Percentiles rank a stretch among this genome's conserved stretches.
phyloP scores from a whole-genome alignment of 2,888 invertebrate species.

The Liopterus haemorrhoidalis region DNA sequence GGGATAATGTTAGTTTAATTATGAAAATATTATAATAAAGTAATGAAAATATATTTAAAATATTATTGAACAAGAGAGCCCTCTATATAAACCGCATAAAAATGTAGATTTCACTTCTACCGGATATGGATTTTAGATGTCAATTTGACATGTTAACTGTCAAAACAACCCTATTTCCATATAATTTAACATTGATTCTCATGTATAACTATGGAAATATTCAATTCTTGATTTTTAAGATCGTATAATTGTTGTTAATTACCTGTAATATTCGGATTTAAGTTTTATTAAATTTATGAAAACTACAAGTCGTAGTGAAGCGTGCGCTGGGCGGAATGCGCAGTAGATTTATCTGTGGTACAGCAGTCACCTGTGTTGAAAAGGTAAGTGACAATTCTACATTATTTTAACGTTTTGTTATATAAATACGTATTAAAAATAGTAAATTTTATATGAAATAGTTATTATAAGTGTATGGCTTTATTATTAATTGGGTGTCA shows the following conservation, averaged over 20 bases:
- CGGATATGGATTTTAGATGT: slow-evolving; percentile 11
- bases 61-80: no score
- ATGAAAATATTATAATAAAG: no score
- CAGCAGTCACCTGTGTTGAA: slow-evolving; percentile 54
- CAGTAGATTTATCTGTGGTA: slow-evolving; percentile 45
- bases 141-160: slow-evolving; percentile 14
- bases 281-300: slow-evolving; percentile 8
- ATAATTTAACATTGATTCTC: neutral
- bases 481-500: slow-evolving; percentile 38
- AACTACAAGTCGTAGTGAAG: slow-evolving; percentile 22
- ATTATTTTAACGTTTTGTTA: slow-evolving; percentile 38
- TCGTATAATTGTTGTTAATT: neutral
- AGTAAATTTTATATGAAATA: slow-evolving; percentile 31
- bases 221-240: neutral
- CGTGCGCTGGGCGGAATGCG: slow-evolving; percentile 43
- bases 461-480: slow-evolving; percentile 22
- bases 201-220: neutral
- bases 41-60: no score
- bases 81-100: no score
- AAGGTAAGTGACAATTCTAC: slow-evolving; percentile 47
- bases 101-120: no score
- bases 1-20: no score
- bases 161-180: slow-evolving; percentile 7
- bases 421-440: slow-evolving; percentile 39
- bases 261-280: neutral